phyloP scores from a whole-genome alignment of 2,113 vertebrate genomes.

The Tinamus guttatus region DNA sequence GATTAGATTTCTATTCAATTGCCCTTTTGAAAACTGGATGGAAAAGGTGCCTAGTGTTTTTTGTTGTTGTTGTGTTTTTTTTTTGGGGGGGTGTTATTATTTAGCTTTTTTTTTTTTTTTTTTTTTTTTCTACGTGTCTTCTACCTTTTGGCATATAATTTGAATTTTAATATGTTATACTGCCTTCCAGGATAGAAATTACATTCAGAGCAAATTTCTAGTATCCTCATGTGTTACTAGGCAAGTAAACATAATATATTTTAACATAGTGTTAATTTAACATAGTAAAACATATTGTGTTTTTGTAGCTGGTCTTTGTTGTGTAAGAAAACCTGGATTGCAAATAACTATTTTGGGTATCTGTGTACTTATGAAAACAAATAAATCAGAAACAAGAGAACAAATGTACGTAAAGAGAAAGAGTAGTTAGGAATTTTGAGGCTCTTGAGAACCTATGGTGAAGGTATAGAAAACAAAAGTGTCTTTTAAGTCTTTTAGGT shows the following conservation, averaged over 20 bases:
- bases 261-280: too few relatives aligned
- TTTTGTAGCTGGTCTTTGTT: neutral
- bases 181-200: neutral
- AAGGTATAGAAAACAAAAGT: neutral
- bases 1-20: slow-evolving; percentile 55
- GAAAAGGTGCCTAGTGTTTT: neutral
- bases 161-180: neutral
- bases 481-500: neutral
- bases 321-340: neutral
- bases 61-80: too few relatives aligned
- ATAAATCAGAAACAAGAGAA: neutral
- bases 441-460: neutral
- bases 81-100: too few relatives aligned
- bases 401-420: neutral
- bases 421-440: neutral
- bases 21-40: neutral
- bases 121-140: neutral
- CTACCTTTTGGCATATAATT: neutral
- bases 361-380: neutral
- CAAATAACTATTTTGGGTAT: neutral
- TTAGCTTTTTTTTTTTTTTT: too few relatives aligned
- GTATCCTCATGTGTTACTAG: neutral
- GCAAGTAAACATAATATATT: too few relatives aligned
- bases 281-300: neutral
- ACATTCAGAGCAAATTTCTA: neutral